Base-by-base conservation (phyloP, 2,888 invertebrate genomes). In the Dermolepida albohirtum region DNA sequence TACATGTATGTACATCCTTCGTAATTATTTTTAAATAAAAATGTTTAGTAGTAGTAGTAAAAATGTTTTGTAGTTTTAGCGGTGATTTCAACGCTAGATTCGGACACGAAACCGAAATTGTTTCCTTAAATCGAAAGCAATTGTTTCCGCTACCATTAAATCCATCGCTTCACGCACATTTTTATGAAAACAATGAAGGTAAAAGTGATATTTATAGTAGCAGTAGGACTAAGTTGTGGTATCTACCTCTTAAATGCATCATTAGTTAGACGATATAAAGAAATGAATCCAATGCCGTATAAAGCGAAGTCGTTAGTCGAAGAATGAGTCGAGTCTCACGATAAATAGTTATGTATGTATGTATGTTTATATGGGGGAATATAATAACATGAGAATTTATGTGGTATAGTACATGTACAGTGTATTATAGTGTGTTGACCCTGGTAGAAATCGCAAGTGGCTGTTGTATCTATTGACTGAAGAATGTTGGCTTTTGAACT, bases 371-470 rank as follows among this genome's bases (percentile, higher is more conserved):
- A 34, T 52, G 27, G 14, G 51, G 34, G 39, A 34, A 34, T 12
- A 29, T 51, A 51, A 51, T 51, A 51, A 52, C 34, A 34, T 27
- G 34, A 29, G 51, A 52, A 52, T 34, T 29, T n/a, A 12, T 14
- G 14, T 27, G 8, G 29, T 11, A 34, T 6, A 7, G 34, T 14
- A 14, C 14, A 52, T 52, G 29, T 11, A 34, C n/a, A 7, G 34
- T 14, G 10, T 34, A 52, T 52, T 52, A 52, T 34, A 52, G 51
- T 52, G 29, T 52, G 51, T 52, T 52, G 51, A 52, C 51, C 51
- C 51, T 52, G 34, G 29, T 52, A 52, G 51, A 52, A 52, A 52
- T 52, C 51, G 51, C 14, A 8, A 34, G 34, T 34, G 10, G 34
- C 34, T 8, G 10, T 10, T 34, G 6, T 34, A 34, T 34, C 10